phyloP scores from a whole-genome alignment of 2,797 vertebrate genomes.

The Emys orbicularis region DNA sequence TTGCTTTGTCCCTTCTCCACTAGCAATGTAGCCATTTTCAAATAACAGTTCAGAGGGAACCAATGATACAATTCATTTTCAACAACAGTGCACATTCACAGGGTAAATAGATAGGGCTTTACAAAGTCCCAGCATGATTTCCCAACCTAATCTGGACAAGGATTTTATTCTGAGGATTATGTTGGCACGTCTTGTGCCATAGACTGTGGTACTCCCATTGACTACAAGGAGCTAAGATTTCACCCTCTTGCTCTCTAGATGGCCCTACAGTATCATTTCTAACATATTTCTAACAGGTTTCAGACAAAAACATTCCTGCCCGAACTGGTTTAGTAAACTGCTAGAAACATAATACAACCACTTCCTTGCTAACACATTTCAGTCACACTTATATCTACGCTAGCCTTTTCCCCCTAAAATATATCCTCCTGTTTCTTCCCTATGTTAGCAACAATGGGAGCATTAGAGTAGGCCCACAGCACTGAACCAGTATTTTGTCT shows the following conservation, averaged over 20 bases:
- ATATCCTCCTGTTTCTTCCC: no score
- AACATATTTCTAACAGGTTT: not conserved
- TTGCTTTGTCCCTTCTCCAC: not conserved
- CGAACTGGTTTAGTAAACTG: not conserved
- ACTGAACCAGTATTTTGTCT: not conserved
- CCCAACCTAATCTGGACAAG: not conserved
- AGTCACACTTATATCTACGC: not conserved
- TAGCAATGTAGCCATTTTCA: not conserved
- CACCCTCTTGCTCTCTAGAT: accelerated
- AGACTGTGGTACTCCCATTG: no score
- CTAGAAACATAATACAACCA: not conserved
- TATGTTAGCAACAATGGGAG: not conserved
- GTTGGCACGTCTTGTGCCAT: not conserved
- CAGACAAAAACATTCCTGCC: not conserved
- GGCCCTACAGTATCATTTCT: not conserved
- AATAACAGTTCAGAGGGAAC: not conserved
- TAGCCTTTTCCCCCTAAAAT: no score
- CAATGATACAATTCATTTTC: no score
- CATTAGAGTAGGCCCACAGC: not conserved
- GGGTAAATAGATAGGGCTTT: not conserved
- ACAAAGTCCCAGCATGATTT: no score
- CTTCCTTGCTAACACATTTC: not conserved
- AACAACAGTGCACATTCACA: not conserved
- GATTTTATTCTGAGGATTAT: not conserved
- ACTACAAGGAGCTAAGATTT: not conserved